These are phyloP conservation scores for Scopus umbretta DNA, from an alignment of 2,113 vertebrate genomes.

Conservation along the genomic window DNA sequence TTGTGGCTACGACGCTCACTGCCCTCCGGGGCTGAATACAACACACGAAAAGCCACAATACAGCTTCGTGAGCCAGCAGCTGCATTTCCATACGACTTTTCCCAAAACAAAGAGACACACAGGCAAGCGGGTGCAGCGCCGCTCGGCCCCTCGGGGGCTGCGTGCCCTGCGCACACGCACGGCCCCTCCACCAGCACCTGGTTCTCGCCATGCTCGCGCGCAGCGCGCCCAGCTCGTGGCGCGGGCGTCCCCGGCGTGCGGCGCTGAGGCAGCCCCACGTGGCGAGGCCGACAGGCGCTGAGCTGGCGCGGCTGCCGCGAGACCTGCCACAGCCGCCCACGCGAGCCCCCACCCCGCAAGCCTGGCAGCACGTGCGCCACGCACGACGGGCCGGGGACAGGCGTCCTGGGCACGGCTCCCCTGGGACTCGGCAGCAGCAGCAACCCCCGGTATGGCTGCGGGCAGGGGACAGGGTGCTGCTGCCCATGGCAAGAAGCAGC, in stretches of 20 bases:
- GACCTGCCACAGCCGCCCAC: rapidly evolving
- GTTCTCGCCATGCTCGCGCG: neutral
- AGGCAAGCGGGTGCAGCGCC: neutral
- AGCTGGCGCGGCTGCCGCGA: rapidly evolving
- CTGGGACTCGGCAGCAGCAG: neutral
- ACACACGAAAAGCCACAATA: neutral
- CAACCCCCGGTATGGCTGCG: rapidly evolving
- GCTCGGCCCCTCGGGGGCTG: too few relatives aligned
- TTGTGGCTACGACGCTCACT: neutral
- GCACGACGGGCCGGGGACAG: neutral
- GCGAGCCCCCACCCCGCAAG: neutral
- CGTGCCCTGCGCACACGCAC: neutral
- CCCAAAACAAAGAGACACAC: constrained; percentile 28
- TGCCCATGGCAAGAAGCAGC: neutral
- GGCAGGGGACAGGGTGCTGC: neutral
- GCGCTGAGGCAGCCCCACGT: neutral
- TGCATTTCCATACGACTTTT: neutral
- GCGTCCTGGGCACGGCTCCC: neutral
- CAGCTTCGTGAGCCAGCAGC: neutral
- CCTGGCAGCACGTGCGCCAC: neutral
- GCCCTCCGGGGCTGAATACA: neutral
- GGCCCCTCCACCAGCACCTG: neutral
- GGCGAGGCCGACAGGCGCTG: rapidly evolving
- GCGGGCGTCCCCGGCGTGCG: too few relatives aligned
- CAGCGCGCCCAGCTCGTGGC: neutral